A percentile compares a stretch with the other conserved stretches of the same genome.
Evolutionary conservation across 2,113 vertebrate species (phyloP).

Genomic region (Podarcis muralis): DNA sequence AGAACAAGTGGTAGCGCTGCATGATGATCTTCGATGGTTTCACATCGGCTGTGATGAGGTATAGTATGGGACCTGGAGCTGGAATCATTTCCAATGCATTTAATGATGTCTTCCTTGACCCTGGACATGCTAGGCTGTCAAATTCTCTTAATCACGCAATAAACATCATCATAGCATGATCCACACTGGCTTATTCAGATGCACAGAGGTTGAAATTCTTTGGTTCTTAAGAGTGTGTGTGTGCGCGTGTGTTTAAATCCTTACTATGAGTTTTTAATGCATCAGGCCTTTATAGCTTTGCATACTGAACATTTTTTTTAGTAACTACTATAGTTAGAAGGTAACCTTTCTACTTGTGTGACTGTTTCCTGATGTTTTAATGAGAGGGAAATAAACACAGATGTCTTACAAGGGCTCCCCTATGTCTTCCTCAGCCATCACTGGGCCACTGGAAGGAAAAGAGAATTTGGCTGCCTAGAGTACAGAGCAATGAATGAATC

Average conservation of each 20-base stretch:
- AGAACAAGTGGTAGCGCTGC: slow-evolving; percentile 87
- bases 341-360: not conserved
- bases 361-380: not conserved
- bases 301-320: not conserved
- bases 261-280: not conserved
- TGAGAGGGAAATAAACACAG: not conserved
- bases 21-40: slow-evolving; percentile 76
- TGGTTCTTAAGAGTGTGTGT: not conserved
- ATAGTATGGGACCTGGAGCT: not conserved
- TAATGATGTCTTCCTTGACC: not conserved
- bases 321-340: not conserved
- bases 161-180: not conserved
- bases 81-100: not conserved
- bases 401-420: not conserved
- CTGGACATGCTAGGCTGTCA: not conserved
- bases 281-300: not conserved
- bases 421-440: not conserved
- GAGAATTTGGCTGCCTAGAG: not conserved
- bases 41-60: slow-evolving; percentile 97
- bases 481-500: not conserved
- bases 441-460: not conserved
- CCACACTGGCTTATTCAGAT: not conserved
- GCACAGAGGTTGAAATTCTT: not conserved
- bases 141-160: not conserved
- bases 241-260: too few relatives aligned